Evolutionary conservation across 2,113 vertebrate species (phyloP).

Genomic region (Hylia prasina): DNA sequence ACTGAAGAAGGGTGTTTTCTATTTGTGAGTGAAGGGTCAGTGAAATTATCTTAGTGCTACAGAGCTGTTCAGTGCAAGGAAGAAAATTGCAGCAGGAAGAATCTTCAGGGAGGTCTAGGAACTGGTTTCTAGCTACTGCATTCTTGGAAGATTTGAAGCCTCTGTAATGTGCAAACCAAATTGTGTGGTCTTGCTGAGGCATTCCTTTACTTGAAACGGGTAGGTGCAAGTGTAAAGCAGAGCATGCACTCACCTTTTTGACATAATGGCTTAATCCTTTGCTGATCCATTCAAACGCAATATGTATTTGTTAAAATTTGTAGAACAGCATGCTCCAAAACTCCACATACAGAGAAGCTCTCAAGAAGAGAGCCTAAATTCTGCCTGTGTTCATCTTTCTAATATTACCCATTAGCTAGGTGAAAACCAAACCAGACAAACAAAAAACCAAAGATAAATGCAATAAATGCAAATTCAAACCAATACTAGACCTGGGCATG

Average conservation of each 20-base stretch:
- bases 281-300: not conserved
- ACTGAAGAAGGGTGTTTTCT: not conserved
- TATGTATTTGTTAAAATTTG: not conserved
- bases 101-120: not conserved
- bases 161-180: not conserved
- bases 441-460: not conserved
- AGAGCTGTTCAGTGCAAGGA: not conserved
- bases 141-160: not conserved
- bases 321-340: not conserved
- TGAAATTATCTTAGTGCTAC: not conserved
- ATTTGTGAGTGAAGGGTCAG: not conserved
- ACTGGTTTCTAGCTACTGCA: not conserved
- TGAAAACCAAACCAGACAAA: not conserved
- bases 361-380: not conserved
- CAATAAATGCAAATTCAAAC: not conserved
- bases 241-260: not conserved
- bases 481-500: too few species aligned
- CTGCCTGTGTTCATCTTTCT: not conserved
- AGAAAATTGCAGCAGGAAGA: not conserved
- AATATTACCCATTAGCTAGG: not conserved
- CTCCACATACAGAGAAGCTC: not conserved
- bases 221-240: not conserved
- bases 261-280: not conserved
- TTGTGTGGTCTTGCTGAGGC: not conserved
- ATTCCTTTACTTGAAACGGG: not conserved